Conservation (phyloP, 2,113 vertebrate species). For the Erythrocebus patas region DNA sequence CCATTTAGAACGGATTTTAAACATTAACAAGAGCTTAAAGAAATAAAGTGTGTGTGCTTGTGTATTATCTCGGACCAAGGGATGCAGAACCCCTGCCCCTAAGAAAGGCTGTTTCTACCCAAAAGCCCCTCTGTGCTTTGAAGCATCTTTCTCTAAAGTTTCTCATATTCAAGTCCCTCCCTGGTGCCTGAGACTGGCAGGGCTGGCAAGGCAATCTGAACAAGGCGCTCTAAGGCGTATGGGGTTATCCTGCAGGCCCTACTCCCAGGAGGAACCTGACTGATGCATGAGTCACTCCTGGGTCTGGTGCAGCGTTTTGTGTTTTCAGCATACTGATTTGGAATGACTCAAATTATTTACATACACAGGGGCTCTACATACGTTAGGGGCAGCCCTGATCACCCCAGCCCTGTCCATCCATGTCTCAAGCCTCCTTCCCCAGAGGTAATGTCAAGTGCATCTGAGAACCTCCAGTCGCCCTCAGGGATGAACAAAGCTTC, state of each 20-base stretch:
- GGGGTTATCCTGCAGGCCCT: not conserved
- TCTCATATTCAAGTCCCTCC: not conserved
- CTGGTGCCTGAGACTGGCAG: not conserved
- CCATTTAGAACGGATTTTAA: not conserved
- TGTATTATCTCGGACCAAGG: not conserved
- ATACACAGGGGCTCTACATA: not conserved
- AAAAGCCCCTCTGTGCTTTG: not conserved
- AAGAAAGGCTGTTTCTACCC: not conserved
- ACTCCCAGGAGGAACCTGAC: not conserved
- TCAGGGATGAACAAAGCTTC: not conserved
- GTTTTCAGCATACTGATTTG: not conserved
- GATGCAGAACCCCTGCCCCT: not conserved
- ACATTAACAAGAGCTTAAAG: conserved; percentile 1
- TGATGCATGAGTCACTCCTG: not conserved
- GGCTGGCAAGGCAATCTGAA: not conserved
- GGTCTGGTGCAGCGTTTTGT: not conserved
- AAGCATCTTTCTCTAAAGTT: not conserved
- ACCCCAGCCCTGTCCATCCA: not conserved
- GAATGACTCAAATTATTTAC: not conserved
- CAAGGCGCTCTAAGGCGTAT: too few species aligned
- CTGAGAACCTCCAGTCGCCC: not conserved
- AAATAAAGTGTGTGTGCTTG: not conserved
- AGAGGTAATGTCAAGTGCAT: not conserved
- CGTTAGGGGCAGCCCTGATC: too few species aligned
- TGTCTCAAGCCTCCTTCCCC: not conserved